Base-by-base conservation (phyloP, 2,113 vertebrate species). In the Xerus inauris region DNA sequence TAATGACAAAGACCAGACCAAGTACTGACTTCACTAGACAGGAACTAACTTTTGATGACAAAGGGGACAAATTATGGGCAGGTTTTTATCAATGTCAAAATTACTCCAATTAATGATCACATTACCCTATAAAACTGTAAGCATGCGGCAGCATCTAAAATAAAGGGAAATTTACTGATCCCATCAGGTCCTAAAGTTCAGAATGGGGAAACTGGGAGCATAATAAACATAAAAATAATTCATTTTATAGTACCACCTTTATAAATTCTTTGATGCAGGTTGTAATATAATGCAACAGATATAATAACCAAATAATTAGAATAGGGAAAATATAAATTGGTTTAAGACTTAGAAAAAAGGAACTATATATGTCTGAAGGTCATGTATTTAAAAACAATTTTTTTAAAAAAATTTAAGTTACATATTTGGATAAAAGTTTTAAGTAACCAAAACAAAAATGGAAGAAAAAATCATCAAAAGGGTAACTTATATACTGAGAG, bases 231-330 rank as follows among this genome's bases (percentile, higher is more conserved):
- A 59, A 82, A 83, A 81, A 17, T 69, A 75, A 69, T 76, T 35
- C 84, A 1, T 77, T 40, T 69, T 42, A 24, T 65, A 72, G 57
- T 8, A 82, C 13, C 22, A 42, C 47, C 42, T 87, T 49, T 62
- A 59, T 1, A 77, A 94, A n/a, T 11, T 19, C 26, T 97, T 89
- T 91, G 22, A 51, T 90, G 26, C 65, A 90, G 9, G 7, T 8
- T 87, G 14, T 64, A 71, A 76, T 73, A 35, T 6, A 73, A 75
- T 49, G 13, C 5, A 47, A 38, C 26, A 79, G 24, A 28, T 85
- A 84, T 62, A 90, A 75, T 73, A 45, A 62, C 38, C 69, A 83
- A 82, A 75, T 64, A 88, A 90, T 87, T 95, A 92, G 22, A 62
- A 13, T 67, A 73, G 47, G 86, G 45, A 91, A 90, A 83, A 71